Evolutionary conservation across 2,113 vertebrate genomes (phyloP).

Genomic region (Megaceryle maxima): DNA sequence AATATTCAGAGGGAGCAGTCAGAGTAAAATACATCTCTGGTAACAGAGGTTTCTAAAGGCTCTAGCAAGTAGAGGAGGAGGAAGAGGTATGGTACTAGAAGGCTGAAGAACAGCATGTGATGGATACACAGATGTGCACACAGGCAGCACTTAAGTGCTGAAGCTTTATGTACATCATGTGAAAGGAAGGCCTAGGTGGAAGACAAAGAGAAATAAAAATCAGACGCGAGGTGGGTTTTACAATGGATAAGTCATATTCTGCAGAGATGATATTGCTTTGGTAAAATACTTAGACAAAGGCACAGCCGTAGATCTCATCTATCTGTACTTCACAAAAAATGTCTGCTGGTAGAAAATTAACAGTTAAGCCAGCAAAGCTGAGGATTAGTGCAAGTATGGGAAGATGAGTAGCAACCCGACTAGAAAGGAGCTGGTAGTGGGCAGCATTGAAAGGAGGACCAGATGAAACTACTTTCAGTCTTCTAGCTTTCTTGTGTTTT

Average conservation of each 20-base stretch:
- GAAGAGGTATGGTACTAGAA: neutral
- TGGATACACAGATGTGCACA: neutral
- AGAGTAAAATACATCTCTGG: neutral
- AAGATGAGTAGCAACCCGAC: neutral
- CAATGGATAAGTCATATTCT: neutral
- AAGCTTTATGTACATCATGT: neutral
- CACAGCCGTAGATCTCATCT: neutral
- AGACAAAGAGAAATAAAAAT: neutral
- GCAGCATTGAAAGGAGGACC: neutral
- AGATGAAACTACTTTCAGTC: neutral
- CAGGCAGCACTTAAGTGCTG: neutral
- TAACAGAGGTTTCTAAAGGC: neutral
- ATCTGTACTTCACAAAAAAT: neutral
- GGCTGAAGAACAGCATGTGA: neutral
- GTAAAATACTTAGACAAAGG: neutral
- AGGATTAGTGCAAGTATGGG: neutral
- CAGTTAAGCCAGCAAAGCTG: conserved; percentile 7
- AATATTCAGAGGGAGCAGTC: neutral
- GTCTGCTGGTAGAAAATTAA: neutral
- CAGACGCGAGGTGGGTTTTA: neutral
- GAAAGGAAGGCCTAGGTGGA: neutral
- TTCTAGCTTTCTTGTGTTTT: neutral
- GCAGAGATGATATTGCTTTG: neutral
- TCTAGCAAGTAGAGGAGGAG: neutral
- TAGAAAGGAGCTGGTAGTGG: neutral